phyloP scores from a whole-genome alignment of 1,140 invertebrate species.

The Trichonephila inaurata region DNA sequence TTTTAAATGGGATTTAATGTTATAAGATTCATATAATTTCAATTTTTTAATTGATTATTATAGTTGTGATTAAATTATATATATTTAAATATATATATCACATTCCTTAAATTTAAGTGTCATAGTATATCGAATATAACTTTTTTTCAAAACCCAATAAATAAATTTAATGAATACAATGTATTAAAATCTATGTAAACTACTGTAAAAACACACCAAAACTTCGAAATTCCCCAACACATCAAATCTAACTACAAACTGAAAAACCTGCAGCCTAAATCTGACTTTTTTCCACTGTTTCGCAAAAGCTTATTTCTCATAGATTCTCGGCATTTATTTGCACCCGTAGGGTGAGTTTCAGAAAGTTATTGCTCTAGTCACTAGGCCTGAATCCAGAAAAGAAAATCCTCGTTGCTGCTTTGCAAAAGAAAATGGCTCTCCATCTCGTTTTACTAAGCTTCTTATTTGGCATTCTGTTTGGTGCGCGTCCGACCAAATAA shows the following conservation, averaged over 20 bases:
- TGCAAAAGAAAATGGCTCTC: neutral
- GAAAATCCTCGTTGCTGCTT: conserved; percentile 5
- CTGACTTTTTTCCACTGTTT: neutral
- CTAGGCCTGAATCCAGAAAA: neutral
- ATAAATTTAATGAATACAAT: neutral
- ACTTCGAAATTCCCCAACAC: neutral
- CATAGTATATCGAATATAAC: too few species aligned
- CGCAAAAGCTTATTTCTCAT: neutral
- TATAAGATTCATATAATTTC: too few species aligned
- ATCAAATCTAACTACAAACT: neutral
- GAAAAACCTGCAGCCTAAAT: neutral
- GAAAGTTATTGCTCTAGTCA: neutral
- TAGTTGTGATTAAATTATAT: too few species aligned
- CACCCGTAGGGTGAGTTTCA: neutral
- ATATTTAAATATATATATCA: too few species aligned
- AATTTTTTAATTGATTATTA: too few species aligned
- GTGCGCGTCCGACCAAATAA: conserved; percentile 29
- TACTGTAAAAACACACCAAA: too few species aligned
- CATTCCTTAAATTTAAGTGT: too few species aligned
- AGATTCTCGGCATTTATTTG: neutral
- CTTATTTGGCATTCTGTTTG: conserved; percentile 38
- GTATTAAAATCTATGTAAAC: too few species aligned
- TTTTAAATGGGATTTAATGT: too few species aligned
- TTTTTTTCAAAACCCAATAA: neutral
- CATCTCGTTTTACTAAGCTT: conserved; percentile 28